Percentiles rank a stretch among this genome's conserved stretches.
These are phyloP conservation scores for Diogma glabrata DNA, from an alignment of 2,888 invertebrate genomes.

Conservation along the genomic window DNA sequence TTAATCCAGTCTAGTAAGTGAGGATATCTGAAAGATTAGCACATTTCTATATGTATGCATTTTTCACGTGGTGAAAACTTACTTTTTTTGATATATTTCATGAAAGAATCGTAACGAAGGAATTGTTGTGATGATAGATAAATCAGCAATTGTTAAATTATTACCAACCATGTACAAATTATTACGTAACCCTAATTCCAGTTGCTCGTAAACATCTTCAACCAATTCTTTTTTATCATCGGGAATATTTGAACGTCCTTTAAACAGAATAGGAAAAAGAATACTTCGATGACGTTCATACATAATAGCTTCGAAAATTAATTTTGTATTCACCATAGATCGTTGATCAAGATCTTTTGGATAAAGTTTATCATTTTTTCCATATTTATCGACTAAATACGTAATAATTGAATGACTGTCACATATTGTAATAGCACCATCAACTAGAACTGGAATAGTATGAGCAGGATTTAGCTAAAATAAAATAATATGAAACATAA, in stretches of 20 bases:
- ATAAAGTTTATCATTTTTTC: slow-evolving; percentile 37
- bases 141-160: background rate
- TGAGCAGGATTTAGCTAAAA: slow-evolving; percentile 40
- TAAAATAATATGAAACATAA: no score
- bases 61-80: no score
- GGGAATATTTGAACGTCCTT: slow-evolving; percentile 9
- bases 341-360: slow-evolving; percentile 37
- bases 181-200: background rate
- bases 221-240: background rate
- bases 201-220: background rate
- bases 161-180: background rate
- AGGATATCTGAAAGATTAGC: no score
- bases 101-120: no score
- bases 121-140: background rate
- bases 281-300: slow-evolving; percentile 30
- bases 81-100: no score
- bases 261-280: slow-evolving; percentile 24
- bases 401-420: slow-evolving; percentile 33
- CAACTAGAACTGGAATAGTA: slow-evolving; percentile 37
- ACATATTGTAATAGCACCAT: slow-evolving; percentile 36
- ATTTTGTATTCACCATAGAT: slow-evolving; percentile 36
- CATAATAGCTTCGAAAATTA: slow-evolving; percentile 37
- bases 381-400: slow-evolving; percentile 38
- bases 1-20: no score
- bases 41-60: no score